Evolutionary conservation across 2,888 invertebrate species (phyloP).

Genomic region (Chloroclystis v-ata): DNA sequence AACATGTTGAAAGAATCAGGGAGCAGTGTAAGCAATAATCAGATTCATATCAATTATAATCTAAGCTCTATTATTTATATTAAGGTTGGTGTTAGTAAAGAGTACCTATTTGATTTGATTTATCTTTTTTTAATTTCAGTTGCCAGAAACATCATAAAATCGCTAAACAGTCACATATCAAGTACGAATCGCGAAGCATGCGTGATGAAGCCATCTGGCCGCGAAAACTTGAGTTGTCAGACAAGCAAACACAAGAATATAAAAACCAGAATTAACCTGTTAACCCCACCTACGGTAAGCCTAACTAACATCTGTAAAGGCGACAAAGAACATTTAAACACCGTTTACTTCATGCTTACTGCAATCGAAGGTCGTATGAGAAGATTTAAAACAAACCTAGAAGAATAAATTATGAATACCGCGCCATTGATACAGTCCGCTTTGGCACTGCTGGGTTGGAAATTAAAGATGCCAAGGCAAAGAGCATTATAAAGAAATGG

Average conservation of each 20-base stretch:
- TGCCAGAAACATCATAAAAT: slow-evolving; percentile 34
- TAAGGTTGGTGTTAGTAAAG: too few species aligned
- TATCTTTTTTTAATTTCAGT: slow-evolving; percentile 40
- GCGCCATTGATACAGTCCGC: too few species aligned
- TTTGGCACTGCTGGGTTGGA: too few species aligned
- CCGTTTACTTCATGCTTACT: slow-evolving; percentile 52
- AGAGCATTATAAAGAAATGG: too few species aligned
- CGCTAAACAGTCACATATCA: slow-evolving; percentile 8
- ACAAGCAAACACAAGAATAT: slow-evolving; percentile 25
- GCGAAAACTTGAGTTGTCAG: slow-evolving; percentile 44
- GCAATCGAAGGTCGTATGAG: slow-evolving; percentile 63
- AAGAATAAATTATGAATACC: not conserved
- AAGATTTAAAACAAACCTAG: slow-evolving; percentile 45
- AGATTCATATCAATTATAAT: not conserved
- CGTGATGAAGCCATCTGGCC: slow-evolving; percentile 59
- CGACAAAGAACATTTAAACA: slow-evolving; percentile 50
- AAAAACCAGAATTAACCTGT: too few species aligned
- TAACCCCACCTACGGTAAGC: slow-evolving; percentile 29
- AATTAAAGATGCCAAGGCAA: too few species aligned
- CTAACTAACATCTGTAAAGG: slow-evolving; percentile 48
- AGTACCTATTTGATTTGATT: too few species aligned
- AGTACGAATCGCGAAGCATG: slow-evolving; percentile 35
- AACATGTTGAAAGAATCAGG: slow-evolving; percentile 44
- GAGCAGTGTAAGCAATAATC: slow-evolving; percentile 45
- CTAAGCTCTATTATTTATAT: too few species aligned